These are phyloP conservation scores for Glossosoma conforme DNA, from an alignment of 1,140 invertebrate species.

Conservation along the genomic window DNA sequence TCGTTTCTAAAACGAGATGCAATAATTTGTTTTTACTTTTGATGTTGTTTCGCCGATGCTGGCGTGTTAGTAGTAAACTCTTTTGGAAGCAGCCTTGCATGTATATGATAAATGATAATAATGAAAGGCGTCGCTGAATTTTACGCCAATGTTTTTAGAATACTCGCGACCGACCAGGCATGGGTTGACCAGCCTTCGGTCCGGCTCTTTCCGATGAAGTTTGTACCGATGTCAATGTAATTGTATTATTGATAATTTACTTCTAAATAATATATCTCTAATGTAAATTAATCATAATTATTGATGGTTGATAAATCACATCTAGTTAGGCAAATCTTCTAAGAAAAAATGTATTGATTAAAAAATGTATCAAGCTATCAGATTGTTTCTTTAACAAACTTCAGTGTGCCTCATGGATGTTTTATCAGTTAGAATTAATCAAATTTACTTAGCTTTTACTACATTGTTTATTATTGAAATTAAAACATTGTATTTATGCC, in stretches of 20 bases:
- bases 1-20: too few relatives aligned
- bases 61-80: not conserved
- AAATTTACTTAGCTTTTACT: too few relatives aligned
- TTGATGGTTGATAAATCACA: not conserved
- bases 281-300: not conserved
- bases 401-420: not conserved
- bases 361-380: conserved; percentile 2
- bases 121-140: conserved; percentile 24
- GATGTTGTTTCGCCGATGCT: not conserved
- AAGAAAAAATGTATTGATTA: not conserved
- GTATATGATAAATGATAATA: conserved; percentile 13
- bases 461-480: too few relatives aligned
- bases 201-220: conserved; percentile 12
- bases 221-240: conserved; percentile 19
- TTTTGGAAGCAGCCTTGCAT: not conserved
- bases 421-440: too few relatives aligned
- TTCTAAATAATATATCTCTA: conserved; percentile 12
- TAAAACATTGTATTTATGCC: too few relatives aligned
- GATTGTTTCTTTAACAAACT: not conserved
- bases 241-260: conserved; percentile 18
- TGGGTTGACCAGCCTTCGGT: conserved; percentile 8
- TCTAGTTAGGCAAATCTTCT: conserved; percentile 4
- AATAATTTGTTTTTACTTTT: not conserved
- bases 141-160: conserved; percentile 20
- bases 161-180: conserved; percentile 13